Base-by-base conservation (phyloP, 2,888 invertebrate genomes). In the Melipona bicolor region DNA sequence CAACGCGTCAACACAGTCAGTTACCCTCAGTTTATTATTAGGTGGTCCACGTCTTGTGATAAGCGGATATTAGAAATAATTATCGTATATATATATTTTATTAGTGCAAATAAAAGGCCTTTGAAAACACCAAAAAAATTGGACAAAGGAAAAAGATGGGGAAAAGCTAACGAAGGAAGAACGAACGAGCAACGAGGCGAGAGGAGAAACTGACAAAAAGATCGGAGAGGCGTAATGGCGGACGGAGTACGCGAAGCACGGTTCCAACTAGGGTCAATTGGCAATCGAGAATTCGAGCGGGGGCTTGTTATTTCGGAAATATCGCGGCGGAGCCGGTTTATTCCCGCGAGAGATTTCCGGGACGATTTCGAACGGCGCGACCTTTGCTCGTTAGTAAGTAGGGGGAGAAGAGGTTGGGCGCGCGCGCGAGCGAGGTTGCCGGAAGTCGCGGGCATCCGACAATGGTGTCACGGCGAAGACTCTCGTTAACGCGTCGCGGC, bases 381-480 rank as follows among this genome's bases (percentile, higher is more conserved):
- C 17, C 56, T 50, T 24, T 24, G 62, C 69, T 74, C 56, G 74
- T 74, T 82, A 65, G 27, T 43, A 59, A 59, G 74, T 49, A 43
- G 0, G 43, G 6, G 36, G 9, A 9, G 9, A 1, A 24, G 24
- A 24, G 24, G 24, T 24, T 24, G 24, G 24, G 24, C 24, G 24
- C 24, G 24, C 24, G 24, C 0, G 24, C n/a, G 9, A 9, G n/a
- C 68, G 73, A 79, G 73, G 73, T 11, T 79, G 36, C 36, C 76
- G 83, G 83, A 83, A 83, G 76, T 81, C 71, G 81, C 81, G 71
- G 62, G 68, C 54, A 76, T 72, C 36, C 67, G 83, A 83, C 83
- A 81, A 83, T 77, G 77, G 73, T 81, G 81, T 81, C 81, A 83
- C 83, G 77, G 76, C 64, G 81, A 81, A 77, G 83, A 83, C 36